Conservation (phyloP, 30 jellyfish, hydroid and myxozoan species). For the Aurelia coerulea region DNA sequence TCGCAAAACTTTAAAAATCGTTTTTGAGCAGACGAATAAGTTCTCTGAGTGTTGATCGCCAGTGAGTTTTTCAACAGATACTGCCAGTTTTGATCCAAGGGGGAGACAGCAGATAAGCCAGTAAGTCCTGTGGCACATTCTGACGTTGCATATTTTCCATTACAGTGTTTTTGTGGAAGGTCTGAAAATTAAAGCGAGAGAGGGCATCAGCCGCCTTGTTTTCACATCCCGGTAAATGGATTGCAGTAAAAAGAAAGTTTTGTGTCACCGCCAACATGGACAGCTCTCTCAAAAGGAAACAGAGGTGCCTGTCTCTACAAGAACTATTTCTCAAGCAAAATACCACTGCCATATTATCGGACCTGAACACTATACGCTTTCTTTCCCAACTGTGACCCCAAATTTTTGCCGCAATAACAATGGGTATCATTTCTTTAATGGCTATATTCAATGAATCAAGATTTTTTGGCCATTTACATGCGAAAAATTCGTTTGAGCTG, state of each 20-base stretch:
- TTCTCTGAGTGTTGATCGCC: neutral
- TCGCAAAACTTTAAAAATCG: neutral
- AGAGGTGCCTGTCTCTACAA: neutral
- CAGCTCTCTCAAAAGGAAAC: conserved; percentile 3
- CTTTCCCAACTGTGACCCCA: conserved; percentile 14
- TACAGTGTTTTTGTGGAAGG: neutral
- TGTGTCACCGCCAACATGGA: neutral
- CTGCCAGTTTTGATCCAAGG: conserved; percentile 38
- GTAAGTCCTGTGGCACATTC: neutral
- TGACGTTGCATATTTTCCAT: too few relatives aligned
- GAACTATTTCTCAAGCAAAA: too few relatives aligned
- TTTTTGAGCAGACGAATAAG: conserved; percentile 25
- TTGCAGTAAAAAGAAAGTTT: neutral
- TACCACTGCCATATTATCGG: conserved; percentile 9
- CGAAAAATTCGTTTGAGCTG: neutral
- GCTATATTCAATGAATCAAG: neutral
- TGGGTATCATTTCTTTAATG: conserved; percentile 22
- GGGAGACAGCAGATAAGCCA: conserved; percentile 5
- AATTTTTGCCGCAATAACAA: conserved; percentile 9
- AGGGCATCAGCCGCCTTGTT: neutral
- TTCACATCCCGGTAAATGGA: conserved; percentile 1
- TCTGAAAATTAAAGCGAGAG: conserved; percentile 19
- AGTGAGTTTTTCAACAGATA: neutral
- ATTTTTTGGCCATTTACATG: conserved; percentile 3
- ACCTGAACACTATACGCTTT: neutral